Evolutionary conservation across 2,113 vertebrate genomes (phyloP).

Genomic region (Maccullochella peelii): DNA sequence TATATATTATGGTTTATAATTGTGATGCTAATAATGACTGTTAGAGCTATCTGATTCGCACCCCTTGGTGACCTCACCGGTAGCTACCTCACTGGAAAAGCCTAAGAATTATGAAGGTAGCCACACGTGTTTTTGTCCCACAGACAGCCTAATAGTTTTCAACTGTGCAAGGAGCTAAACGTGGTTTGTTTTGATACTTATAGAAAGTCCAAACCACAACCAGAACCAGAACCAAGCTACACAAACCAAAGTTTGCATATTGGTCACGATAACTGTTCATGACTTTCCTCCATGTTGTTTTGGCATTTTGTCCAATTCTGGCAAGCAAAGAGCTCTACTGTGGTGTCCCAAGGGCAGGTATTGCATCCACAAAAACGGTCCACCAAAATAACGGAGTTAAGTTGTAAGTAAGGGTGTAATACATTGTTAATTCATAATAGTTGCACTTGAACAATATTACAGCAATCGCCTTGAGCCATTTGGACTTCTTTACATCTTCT

Average conservation of each 20-base stretch:
- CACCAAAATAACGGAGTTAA: background rate
- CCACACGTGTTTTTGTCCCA: background rate
- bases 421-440: slow-evolving; percentile 7
- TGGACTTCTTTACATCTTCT: too few species aligned
- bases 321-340: background rate
- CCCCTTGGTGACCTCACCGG: background rate
- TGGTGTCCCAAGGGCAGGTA: too few species aligned
- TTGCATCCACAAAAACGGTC: background rate
- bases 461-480: background rate
- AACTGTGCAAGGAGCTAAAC: background rate
- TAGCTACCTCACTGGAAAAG: background rate
- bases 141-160: background rate
- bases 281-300: background rate
- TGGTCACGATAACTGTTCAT: background rate
- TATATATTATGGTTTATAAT: too few species aligned
- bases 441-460: background rate
- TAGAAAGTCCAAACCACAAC: too few species aligned
- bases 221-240: background rate
- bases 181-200: background rate
- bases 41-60: too few species aligned
- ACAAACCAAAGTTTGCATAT: background rate
- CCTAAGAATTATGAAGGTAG: background rate
- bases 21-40: too few species aligned
- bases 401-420: background rate
- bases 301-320: background rate